Evolutionary conservation across 2,888 invertebrate species (phyloP).

Genomic region (Tachina fera): DNA sequence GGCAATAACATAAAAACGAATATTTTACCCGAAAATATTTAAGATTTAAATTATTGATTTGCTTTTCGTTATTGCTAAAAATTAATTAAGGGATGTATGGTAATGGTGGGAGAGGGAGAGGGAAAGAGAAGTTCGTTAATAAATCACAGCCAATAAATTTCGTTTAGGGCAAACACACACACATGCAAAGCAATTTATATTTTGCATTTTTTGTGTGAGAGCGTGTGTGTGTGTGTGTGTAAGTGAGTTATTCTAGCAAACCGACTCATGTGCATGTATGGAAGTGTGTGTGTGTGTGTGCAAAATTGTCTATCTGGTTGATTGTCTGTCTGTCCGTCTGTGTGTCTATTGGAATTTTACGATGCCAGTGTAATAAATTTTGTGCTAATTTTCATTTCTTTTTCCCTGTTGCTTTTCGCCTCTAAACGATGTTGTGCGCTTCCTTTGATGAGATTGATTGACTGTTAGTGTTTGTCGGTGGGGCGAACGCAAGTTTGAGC

Average conservation of each 20-base stretch:
- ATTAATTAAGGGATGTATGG: not conserved
- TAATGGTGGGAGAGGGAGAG: not conserved
- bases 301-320: not conserved
- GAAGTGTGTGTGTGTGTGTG: not conserved
- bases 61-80: slow-evolving; percentile 8
- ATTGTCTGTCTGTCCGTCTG: not conserved
- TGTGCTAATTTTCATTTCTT: slow-evolving; percentile 39
- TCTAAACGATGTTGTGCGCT: slow-evolving; percentile 16
- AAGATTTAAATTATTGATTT: slow-evolving; percentile 3
- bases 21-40: not conserved
- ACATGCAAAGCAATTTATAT: not conserved
- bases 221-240: not conserved
- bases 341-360: slow-evolving; percentile 5
- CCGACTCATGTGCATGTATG: not conserved
- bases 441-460: slow-evolving; percentile 58
- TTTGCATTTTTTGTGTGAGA: not conserved
- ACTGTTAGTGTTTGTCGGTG: slow-evolving; percentile 47
- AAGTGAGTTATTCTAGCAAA: not conserved
- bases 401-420: not conserved
- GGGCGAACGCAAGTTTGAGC: slow-evolving; percentile 26
- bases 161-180: not conserved
- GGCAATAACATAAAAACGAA: not conserved
- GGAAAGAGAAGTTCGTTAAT: slow-evolving; percentile 8
- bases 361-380: slow-evolving; percentile 40
- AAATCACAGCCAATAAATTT: slow-evolving; percentile 50